phyloP scores from a whole-genome alignment of 1,140 invertebrate species.

The Pomphorhynchus laevis region DNA sequence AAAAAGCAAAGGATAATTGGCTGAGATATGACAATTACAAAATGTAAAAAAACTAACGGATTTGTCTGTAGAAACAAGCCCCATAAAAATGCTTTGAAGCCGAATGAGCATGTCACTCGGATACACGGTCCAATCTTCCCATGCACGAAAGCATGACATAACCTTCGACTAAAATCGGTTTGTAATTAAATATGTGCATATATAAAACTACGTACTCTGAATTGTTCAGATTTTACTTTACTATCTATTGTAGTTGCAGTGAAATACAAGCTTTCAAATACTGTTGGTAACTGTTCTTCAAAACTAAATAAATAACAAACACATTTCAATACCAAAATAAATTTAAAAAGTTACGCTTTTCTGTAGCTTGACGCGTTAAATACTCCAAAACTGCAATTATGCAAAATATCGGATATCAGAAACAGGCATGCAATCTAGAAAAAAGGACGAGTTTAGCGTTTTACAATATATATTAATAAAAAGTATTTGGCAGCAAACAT shows the following conservation, averaged over 20 bases:
- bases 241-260: slow-evolving; percentile 41
- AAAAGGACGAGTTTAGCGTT: slow-evolving; percentile 4
- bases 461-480: slow-evolving; percentile 1
- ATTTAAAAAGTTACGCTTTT: slow-evolving; percentile 30
- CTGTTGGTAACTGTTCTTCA: slow-evolving; percentile 41
- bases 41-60: too few species aligned
- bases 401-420: slow-evolving; percentile 71
- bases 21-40: too few species aligned
- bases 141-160: slow-evolving; percentile 60
- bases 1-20: too few species aligned
- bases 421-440: slow-evolving; percentile 50
- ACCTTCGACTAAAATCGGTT: slow-evolving; percentile 32
- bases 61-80: slow-evolving; percentile 19
- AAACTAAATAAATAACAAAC: slow-evolving; percentile 25
- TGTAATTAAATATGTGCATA: slow-evolving; percentile 5
- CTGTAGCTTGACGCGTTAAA: slow-evolving; percentile 81
- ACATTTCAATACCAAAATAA: background rate
- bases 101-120: slow-evolving; percentile 57
- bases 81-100: slow-evolving; percentile 57
- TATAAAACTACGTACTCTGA: slow-evolving; percentile 25
- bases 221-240: slow-evolving; percentile 63
- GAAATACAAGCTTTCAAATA: slow-evolving; percentile 44
- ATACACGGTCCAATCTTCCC: slow-evolving; percentile 92
- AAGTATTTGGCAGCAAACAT: background rate
- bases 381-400: slow-evolving; percentile 76